phyloP scores from a whole-genome alignment of 30 jellyfish, hydroid and myxozoan species.

The Cassiopea andromeda region DNA sequence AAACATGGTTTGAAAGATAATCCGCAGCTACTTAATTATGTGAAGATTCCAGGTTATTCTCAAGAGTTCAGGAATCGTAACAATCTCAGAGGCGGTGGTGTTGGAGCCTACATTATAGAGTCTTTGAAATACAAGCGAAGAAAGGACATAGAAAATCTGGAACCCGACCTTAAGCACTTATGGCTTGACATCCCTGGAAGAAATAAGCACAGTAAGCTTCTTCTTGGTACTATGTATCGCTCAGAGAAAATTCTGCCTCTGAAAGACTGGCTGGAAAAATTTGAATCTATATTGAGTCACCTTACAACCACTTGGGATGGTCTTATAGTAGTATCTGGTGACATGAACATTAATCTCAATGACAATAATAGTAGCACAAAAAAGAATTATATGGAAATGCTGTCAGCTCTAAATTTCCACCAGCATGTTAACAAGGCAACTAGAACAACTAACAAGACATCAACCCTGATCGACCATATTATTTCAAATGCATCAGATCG shows the following conservation, averaged over 20 bases:
- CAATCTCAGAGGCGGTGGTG: slow-evolving; percentile 76
- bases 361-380: slow-evolving; percentile 21
- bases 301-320: slow-evolving; percentile 67
- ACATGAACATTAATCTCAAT: slow-evolving; percentile 66
- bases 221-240: slow-evolving; percentile 66
- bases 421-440: slow-evolving; percentile 63
- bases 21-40: slow-evolving; percentile 55
- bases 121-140: slow-evolving; percentile 55
- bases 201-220: slow-evolving; percentile 66
- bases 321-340: slow-evolving; percentile 54
- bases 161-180: slow-evolving; percentile 59
- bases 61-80: slow-evolving; percentile 59
- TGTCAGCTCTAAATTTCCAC: slow-evolving; percentile 44
- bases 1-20: slow-evolving; percentile 82
- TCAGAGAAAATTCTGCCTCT: slow-evolving; percentile 54
- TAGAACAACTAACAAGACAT: slow-evolving; percentile 61
- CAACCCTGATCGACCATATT: slow-evolving; percentile 71
- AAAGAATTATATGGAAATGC: slow-evolving; percentile 49
- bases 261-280: slow-evolving; percentile 52
- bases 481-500: slow-evolving; percentile 34
- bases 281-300: slow-evolving; percentile 32
- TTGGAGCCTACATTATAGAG: slow-evolving; percentile 61
- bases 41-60: slow-evolving; percentile 72
- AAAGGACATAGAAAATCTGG: slow-evolving; percentile 54
- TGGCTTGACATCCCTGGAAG: slow-evolving; percentile 72